phyloP scores from a whole-genome alignment of 2,797 vertebrate genomes.

The Pteronotus mesoamericanus region DNA sequence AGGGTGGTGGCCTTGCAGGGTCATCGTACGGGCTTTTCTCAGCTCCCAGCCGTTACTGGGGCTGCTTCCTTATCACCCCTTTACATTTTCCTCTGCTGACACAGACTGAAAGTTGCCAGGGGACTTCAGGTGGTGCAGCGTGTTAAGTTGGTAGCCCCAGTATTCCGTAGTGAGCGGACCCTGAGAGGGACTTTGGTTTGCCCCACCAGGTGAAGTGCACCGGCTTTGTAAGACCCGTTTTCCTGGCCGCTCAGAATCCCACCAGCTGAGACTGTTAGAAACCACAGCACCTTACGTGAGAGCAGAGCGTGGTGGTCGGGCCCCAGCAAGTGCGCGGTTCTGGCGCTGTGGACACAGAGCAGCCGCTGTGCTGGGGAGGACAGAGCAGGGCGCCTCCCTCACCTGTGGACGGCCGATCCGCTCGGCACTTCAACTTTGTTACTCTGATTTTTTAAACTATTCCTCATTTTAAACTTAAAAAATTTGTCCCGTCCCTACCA shows the following conservation, averaged over 20 bases:
- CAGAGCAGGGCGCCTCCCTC: not conserved
- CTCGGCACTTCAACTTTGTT: not conserved
- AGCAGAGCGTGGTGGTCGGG: not conserved
- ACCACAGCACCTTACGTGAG: not conserved
- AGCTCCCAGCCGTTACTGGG: not conserved
- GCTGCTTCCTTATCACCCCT: not conserved
- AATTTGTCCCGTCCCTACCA: not conserved
- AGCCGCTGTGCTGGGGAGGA: not conserved
- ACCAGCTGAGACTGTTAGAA: not conserved
- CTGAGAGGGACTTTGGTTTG: not conserved
- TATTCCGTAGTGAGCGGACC: not conserved
- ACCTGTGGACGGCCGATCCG: not conserved
- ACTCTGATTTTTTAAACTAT: constrained; percentile 7
- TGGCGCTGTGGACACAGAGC: no score
- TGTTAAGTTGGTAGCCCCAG: not conserved
- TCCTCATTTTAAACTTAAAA: constrained; percentile 7
- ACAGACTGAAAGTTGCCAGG: not conserved
- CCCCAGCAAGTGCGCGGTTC: not conserved
- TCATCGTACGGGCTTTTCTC: not conserved
- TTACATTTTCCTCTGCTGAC: not conserved
- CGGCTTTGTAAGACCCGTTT: not conserved
- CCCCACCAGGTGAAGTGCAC: not conserved
- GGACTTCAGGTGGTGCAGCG: not conserved
- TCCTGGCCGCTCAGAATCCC: not conserved
- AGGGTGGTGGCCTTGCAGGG: not conserved